Percentiles rank a stretch among this genome's conserved stretches.
Conservation (phyloP, 2,888 invertebrate genomes). For the Dasysyrphus tricinctus region DNA sequence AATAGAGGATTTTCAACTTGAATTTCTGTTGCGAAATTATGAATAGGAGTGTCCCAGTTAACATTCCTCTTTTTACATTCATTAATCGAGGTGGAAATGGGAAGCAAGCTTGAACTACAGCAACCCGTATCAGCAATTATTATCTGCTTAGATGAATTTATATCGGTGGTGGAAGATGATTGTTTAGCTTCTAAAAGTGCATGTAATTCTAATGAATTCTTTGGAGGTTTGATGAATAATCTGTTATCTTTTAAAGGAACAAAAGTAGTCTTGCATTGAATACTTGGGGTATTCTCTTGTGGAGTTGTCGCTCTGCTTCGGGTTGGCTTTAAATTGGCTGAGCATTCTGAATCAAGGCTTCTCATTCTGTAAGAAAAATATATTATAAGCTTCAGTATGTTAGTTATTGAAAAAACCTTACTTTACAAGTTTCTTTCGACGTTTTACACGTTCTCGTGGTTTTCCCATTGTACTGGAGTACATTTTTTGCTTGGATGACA, state of each 20-base stretch:
- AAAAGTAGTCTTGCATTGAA: conserved; percentile 53
- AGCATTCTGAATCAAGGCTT: conserved; percentile 77
- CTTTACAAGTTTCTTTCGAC: conserved; percentile 82
- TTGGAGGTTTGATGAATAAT: conserved; percentile 25
- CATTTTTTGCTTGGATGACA: conserved; percentile 80
- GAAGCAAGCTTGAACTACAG: conserved; percentile 10
- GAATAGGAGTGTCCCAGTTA: conserved; percentile 83
- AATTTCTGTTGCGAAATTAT: conserved; percentile 80
- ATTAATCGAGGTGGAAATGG: conserved; percentile 35
- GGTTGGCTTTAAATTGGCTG: conserved; percentile 3
- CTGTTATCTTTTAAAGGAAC: conserved; percentile 43
- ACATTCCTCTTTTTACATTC: conserved; percentile 81
- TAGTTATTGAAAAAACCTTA: conserved; percentile 65
- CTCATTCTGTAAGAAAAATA: conserved; percentile 77
- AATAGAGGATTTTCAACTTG: conserved; percentile 80
- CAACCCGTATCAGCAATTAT: conserved; percentile 46
- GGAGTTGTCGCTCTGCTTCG: conserved; percentile 63
- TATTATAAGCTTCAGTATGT: not conserved
- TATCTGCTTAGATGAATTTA: conserved; percentile 41
- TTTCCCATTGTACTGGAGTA: conserved; percentile 79
- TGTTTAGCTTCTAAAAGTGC: conserved; percentile 46
- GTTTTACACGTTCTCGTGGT: conserved; percentile 78
- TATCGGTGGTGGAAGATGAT: conserved; percentile 40
- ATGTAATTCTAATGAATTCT: conserved; percentile 32
- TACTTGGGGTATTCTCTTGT: conserved; percentile 47